These are phyloP conservation scores for Euplagia quadripunctaria DNA, from an alignment of 2,888 invertebrate genomes.

Conservation along the genomic window DNA sequence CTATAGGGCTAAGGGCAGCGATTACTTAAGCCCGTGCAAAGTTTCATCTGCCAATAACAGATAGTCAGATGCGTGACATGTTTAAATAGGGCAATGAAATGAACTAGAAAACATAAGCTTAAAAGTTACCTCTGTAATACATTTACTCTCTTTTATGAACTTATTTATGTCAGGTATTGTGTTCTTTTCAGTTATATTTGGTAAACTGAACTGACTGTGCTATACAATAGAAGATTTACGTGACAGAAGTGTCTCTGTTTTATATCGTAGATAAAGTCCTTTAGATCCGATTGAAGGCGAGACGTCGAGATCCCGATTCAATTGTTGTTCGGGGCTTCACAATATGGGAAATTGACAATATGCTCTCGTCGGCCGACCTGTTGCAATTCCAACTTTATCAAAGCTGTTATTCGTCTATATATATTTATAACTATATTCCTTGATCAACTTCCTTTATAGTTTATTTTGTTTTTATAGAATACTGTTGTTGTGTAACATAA, in stretches of 20 bases:
- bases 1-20: no score
- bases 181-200: neutral
- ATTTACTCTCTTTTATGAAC: neutral
- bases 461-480: neutral
- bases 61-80: neutral
- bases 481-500: neutral
- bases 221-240: constrained; percentile 43
- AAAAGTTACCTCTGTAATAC: neutral
- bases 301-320: constrained; percentile 61
- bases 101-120: neutral
- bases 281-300: constrained; percentile 69
- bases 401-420: constrained; percentile 51
- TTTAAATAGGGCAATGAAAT: neutral
- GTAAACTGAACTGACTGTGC: constrained; percentile 16
- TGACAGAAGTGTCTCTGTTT: constrained; percentile 55
- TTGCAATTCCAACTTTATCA: constrained; percentile 63
- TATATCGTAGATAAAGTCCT: constrained; percentile 63
- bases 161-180: neutral
- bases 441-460: constrained; percentile 7
- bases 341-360: constrained; percentile 74
- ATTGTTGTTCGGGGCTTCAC: constrained; percentile 71
- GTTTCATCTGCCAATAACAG: neutral
- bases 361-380: constrained; percentile 67
- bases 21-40: neutral
- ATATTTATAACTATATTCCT: constrained; percentile 32